phyloP scores from a whole-genome alignment of 1,140 invertebrate species.

The Drosophila kanapiae region DNA sequence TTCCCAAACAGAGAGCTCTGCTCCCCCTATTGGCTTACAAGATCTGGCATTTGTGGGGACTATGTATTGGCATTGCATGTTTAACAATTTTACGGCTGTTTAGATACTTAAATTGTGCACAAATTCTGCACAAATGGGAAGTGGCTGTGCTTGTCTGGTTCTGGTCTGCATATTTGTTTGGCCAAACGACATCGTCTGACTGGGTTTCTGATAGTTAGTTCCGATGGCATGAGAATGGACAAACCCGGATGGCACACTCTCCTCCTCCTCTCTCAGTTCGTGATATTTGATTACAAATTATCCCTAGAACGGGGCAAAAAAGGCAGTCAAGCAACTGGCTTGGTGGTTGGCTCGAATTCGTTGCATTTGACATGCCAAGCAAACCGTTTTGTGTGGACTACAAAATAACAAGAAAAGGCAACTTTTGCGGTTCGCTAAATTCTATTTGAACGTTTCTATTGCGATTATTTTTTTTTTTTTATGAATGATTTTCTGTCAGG shows the following conservation, averaged over 20 bases:
- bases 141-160: slow-evolving; percentile 21
- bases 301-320: slow-evolving; percentile 50
- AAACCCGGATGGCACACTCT: slow-evolving; percentile 18
- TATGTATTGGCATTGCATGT: slow-evolving; percentile 64
- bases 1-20: slow-evolving; percentile 26
- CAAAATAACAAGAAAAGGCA: slow-evolving; percentile 59
- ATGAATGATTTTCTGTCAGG: slow-evolving; percentile 10
- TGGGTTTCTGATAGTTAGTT: slow-evolving; percentile 26
- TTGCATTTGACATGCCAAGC: slow-evolving; percentile 80
- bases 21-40: slow-evolving; percentile 52
- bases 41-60: slow-evolving; percentile 50
- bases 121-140: slow-evolving; percentile 36
- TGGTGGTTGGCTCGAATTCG: slow-evolving; percentile 31
- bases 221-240: slow-evolving; percentile 19
- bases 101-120: slow-evolving; percentile 72
- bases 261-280: slow-evolving; percentile 40
- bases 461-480: slow-evolving; percentile 16
- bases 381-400: slow-evolving; percentile 63
- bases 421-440: slow-evolving; percentile 55
- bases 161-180: slow-evolving; percentile 48
- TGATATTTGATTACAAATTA: slow-evolving; percentile 82
- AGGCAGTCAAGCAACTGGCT: slow-evolving; percentile 36
- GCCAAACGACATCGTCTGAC: slow-evolving; percentile 37
- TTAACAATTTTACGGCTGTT: slow-evolving; percentile 75
- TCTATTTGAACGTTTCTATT: slow-evolving; percentile 47